Base-by-base conservation (phyloP, 2,113 vertebrate genomes). In the Marcusenius ussheri region DNA sequence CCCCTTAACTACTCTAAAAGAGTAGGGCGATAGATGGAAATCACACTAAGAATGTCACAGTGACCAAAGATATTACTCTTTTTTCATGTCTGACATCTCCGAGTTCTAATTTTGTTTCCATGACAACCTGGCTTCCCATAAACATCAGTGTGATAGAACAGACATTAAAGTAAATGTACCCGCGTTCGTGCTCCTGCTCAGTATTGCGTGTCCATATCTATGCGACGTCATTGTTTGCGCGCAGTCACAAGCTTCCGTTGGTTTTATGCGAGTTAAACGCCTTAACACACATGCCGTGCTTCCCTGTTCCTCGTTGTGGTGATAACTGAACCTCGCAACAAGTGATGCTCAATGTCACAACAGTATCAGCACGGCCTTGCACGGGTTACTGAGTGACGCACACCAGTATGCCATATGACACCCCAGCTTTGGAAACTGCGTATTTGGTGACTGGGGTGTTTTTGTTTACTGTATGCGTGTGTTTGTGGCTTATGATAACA, bases 371-470 rank as follows among this genome's bases (percentile, higher is more conserved):
- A 4, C 47, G 83, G 24, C 83, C 83, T 86, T 86, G 83, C 47
- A 50, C 45, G 3, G 83, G 83, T 49, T 86, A 46, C 83, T 86
- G 83, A 31, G 83, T 86, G 83, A 86, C 83, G 83, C 83, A 86
- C 83, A 50, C 11, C 35, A 10, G 13, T 50, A 24, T 86, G 83
- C 83, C 7, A 86, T 86, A 86, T n/a, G 46, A 86, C n/a, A 50
- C 83, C 27, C 47, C 47, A 13, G 83, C 83, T 89, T 80, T 24
- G 70, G 70, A 51, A 49, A 66, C 66, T 89, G 45, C 62, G 45
- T 74, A 31, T 89, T n/a, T 49, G 39, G 15, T 42, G 13, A 42
- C 62, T 47, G 56, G 11, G 46, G 3, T 77, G 83, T 89, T 85
- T 85, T 83, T 49, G 74, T 89, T 89, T 56, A 17, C 27, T 77